These are phyloP conservation scores for Grammomys dolichurus DNA, from an alignment of 2,113 vertebrate genomes.

Conservation along the genomic window DNA sequence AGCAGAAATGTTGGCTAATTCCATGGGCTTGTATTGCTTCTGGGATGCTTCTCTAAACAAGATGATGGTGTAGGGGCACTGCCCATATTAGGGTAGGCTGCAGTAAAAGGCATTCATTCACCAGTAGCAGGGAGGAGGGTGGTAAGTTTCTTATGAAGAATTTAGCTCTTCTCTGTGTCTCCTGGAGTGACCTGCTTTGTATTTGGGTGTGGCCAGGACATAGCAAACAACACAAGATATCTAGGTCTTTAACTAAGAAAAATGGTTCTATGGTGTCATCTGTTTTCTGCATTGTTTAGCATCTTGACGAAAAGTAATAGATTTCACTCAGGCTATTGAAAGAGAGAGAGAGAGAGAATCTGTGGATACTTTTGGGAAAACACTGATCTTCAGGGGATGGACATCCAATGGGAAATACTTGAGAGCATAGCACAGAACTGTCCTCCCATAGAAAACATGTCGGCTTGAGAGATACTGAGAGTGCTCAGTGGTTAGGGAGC, in stretches of 20 bases:
- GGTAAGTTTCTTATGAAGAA: background rate
- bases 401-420: background rate
- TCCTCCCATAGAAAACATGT: background rate
- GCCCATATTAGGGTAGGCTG: background rate
- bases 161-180: background rate
- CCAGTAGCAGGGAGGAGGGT: too few species aligned
- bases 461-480: background rate
- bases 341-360: background rate
- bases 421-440: background rate
- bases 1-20: background rate
- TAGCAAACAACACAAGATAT: background rate
- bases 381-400: background rate
- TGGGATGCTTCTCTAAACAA: background rate
- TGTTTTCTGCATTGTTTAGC: background rate
- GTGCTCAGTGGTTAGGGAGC: background rate
- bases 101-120: too few species aligned
- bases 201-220: accelerated
- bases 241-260: accelerated
- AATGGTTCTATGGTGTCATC: background rate
- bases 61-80: too few species aligned
- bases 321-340: background rate
- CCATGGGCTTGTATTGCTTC: too few species aligned
- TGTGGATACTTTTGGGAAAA: background rate
- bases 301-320: background rate
- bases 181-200: background rate